Conservation (phyloP, 2,113 vertebrate species). For the Antennarius striatus region DNA sequence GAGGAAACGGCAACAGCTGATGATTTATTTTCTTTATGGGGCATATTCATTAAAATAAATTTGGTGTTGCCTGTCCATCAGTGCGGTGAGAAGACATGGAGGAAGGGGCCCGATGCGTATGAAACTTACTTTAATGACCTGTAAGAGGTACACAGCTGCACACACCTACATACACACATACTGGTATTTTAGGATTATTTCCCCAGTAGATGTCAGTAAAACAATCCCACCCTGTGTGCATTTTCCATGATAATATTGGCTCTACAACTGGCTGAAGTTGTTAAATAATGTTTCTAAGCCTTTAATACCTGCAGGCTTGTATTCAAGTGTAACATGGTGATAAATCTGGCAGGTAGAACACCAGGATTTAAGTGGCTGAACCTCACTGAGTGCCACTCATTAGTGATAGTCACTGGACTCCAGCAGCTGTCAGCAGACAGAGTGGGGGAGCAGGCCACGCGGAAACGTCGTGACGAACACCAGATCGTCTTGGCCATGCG, state of each 20-base stretch:
- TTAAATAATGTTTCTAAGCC: conserved; percentile 27
- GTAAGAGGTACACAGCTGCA: neutral
- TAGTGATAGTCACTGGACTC: conserved; percentile 6
- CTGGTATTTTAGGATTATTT: conserved; percentile 14
- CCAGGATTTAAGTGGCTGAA: conserved; percentile 23
- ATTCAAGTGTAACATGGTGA: neutral
- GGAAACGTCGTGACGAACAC: conserved; percentile 28
- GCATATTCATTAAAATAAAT: conserved; percentile 31
- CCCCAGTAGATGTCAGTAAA: conserved; percentile 79
- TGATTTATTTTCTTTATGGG: neutral
- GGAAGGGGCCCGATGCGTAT: neutral
- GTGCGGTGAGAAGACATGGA: conserved; percentile 1
- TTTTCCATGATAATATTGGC: conserved; percentile 12
- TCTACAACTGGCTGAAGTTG: conserved; percentile 8
- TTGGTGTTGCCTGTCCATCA: conserved; percentile 19
- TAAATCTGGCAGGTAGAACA: conserved; percentile 37
- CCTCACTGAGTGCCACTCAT: conserved; percentile 27
- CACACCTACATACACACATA: neutral
- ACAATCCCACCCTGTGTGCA: conserved; percentile 50
- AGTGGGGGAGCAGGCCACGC: neutral
- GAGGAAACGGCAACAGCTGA: neutral
- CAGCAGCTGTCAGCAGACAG: conserved; percentile 1
- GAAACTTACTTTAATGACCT: conserved; percentile 14
- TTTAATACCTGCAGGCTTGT: conserved; percentile 15
- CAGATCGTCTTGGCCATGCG: conserved; percentile 11